A percentile compares a stretch with the other conserved stretches of the same genome.
Conservation (phyloP, 2,113 vertebrate genomes). For the Ctenodactylus gundi region DNA sequence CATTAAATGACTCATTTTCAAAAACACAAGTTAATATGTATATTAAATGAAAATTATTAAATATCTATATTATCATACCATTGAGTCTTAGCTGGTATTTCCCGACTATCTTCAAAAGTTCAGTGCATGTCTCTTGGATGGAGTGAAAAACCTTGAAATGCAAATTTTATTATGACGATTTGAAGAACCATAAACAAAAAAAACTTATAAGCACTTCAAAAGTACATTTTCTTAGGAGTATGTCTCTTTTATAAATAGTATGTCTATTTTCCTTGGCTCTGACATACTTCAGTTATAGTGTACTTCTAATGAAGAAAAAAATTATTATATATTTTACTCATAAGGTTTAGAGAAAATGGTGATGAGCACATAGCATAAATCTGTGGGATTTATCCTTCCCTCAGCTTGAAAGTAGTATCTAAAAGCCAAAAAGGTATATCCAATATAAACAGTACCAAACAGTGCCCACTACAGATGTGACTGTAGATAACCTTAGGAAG, state of each 20-base stretch:
- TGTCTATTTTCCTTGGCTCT: background rate
- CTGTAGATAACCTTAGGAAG: background rate
- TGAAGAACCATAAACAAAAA: slow-evolving; percentile 43
- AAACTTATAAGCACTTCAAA: slow-evolving; percentile 27
- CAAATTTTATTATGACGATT: slow-evolving; percentile 65
- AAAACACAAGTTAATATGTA: slow-evolving; percentile 45
- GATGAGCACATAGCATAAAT: background rate
- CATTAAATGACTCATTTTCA: slow-evolving; percentile 37
- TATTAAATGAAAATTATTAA: background rate
- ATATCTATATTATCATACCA: slow-evolving; percentile 80
- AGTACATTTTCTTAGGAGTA: background rate
- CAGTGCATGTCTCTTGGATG: slow-evolving; percentile 87
- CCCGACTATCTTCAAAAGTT: slow-evolving; percentile 90
- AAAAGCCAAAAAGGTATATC: background rate
- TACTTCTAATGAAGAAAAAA: slow-evolving; percentile 23
- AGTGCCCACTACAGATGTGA: background rate
- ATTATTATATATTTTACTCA: slow-evolving; percentile 35
- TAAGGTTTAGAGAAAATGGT: background rate
- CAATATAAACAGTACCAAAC: slow-evolving; percentile 7
- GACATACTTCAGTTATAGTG: background rate
- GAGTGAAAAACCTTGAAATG: slow-evolving; percentile 88
- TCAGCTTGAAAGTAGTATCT: background rate
- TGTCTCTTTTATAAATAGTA: background rate
- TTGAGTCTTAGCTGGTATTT: slow-evolving; percentile 89
- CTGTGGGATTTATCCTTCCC: background rate